Conservation (phyloP, 30 jellyfish, hydroid and myxozoan species). For the Aurelia sp. region DNA sequence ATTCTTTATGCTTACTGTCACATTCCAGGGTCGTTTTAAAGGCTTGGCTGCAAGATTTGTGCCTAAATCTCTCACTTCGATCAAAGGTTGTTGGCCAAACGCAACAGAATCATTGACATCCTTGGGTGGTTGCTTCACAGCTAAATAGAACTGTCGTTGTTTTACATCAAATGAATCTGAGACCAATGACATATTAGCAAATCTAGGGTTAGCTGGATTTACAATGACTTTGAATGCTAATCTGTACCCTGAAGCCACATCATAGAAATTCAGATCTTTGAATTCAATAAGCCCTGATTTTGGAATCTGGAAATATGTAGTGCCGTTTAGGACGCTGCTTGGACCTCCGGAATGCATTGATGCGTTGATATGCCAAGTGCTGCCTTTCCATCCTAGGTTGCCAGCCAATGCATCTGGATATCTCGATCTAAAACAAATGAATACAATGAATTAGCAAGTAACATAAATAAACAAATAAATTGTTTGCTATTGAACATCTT, state of each 20-base stretch:
- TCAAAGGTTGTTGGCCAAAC: slow-evolving; percentile 82
- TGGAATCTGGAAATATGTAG: slow-evolving; percentile 48
- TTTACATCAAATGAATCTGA: slow-evolving; percentile 78
- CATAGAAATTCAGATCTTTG: slow-evolving; percentile 63
- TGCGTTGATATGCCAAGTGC: slow-evolving; percentile 76
- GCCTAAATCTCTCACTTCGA: slow-evolving; percentile 86
- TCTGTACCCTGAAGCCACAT: slow-evolving; percentile 62
- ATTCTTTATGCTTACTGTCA: slow-evolving; percentile 49
- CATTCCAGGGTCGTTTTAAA: slow-evolving; percentile 61
- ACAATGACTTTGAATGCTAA: slow-evolving; percentile 55
- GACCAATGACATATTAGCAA: slow-evolving; percentile 54
- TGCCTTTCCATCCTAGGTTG: slow-evolving; percentile 77
- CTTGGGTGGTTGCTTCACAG: slow-evolving; percentile 52
- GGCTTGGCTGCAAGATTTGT: slow-evolving; percentile 80
- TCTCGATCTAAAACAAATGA: slow-evolving; percentile 1
- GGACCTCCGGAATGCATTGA: slow-evolving; percentile 62
- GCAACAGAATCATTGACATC: slow-evolving; percentile 78
- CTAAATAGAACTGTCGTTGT: slow-evolving; percentile 74
- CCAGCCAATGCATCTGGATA: slow-evolving; percentile 82
- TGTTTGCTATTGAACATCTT: no score
- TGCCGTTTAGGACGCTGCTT: slow-evolving; percentile 67
- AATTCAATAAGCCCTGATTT: slow-evolving; percentile 69
- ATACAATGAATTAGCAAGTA: no score
- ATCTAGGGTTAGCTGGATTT: slow-evolving; percentile 59
- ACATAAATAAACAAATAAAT: no score